Percentiles rank a stretch among this genome's conserved stretches.
Conservation (phyloP, 2,888 invertebrate genomes). For the Sepiola atlantica region DNA sequence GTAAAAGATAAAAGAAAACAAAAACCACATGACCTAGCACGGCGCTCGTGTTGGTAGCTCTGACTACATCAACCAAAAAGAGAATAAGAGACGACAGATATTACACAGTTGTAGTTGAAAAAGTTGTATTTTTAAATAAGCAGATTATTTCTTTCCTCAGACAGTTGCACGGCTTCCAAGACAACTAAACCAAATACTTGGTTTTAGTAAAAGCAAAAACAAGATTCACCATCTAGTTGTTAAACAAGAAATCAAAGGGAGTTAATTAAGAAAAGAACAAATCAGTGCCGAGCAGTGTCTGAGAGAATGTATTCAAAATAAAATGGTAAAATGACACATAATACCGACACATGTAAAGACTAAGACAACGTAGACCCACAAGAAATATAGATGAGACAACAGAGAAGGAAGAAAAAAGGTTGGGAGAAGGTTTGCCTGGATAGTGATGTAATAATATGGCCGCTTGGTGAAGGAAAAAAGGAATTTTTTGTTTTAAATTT, state of each 20-base stretch:
- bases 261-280: too few species aligned
- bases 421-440: constrained; percentile 19
- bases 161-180: neutral
- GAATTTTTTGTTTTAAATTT: neutral
- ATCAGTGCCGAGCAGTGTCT: neutral
- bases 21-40: neutral
- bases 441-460: constrained; percentile 20
- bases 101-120: neutral
- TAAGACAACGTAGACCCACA: neutral
- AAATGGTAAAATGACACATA: neutral
- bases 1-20: neutral
- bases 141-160: neutral
- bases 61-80: neutral
- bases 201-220: neutral
- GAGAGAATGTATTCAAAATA: constrained; percentile 14
- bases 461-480: constrained; percentile 32
- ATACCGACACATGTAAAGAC: neutral
- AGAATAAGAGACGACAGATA: neutral
- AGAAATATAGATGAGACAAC: constrained; percentile 10
- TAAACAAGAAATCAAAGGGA: neutral
- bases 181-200: neutral
- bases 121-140: neutral
- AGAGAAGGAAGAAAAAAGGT: neutral
- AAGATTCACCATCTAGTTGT: neutral
- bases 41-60: constrained; percentile 12